Evolutionary conservation across 2,113 vertebrate genomes (phyloP).

Genomic region (Anoplopoma fimbria): DNA sequence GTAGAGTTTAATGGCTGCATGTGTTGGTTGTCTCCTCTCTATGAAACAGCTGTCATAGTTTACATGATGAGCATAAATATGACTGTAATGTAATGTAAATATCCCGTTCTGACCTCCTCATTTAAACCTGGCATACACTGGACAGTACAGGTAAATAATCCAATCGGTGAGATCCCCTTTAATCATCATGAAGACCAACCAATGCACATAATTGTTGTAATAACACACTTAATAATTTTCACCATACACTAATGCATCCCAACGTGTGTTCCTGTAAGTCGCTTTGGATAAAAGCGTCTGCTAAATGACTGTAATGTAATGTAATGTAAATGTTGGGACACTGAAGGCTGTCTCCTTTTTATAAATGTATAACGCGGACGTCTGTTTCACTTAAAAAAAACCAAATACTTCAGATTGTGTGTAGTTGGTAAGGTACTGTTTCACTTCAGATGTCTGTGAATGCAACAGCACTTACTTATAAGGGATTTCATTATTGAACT

Average conservation of each 20-base stretch:
- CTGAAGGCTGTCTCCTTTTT: not conserved
- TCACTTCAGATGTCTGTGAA: not conserved
- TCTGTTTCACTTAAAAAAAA: not conserved
- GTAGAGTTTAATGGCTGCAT: too few species aligned
- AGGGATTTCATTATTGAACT: too few species aligned
- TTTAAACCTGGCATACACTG: not conserved
- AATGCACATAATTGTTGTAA: not conserved
- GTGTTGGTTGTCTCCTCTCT: too few species aligned
- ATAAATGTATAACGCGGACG: not conserved
- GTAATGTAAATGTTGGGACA: too few species aligned
- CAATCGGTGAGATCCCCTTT: too few species aligned
- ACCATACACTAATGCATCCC: too few species aligned
- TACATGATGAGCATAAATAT: not conserved
- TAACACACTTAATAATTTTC: too few species aligned
- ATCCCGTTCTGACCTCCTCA: not conserved
- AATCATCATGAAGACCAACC: not conserved
- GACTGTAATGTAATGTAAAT: too few species aligned
- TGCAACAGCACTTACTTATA: accelerated
- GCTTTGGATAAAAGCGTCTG: too few species aligned
- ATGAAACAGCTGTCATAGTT: not conserved
- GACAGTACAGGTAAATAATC: too few species aligned
- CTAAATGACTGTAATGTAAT: too few species aligned
- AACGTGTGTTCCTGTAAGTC: too few species aligned
- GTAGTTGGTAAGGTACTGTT: not conserved
- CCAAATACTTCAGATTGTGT: not conserved